Base-by-base conservation (phyloP, 2,113 vertebrate genomes). In the Tetrax tetrax region DNA sequence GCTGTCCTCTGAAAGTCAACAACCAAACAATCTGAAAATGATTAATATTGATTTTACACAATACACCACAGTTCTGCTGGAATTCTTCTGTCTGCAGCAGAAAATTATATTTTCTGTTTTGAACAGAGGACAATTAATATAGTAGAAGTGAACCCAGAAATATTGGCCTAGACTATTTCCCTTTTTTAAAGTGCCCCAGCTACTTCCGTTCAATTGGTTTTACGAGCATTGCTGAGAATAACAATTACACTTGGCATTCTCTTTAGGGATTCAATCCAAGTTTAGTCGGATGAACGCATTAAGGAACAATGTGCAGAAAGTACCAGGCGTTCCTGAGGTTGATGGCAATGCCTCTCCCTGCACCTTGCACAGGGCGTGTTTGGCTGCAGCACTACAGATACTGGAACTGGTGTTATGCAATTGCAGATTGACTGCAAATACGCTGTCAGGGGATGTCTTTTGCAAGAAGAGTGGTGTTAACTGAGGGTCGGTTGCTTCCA, bases 31-130 rank as follows among this genome's bases (percentile, higher is more conserved):
- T 85, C 72, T 95, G 79, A 95, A 93, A 96, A 83, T 70, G 1
- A 92, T 94, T 93, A 94, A 72, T 95, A 94, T 90, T 96, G 93
- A 95, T 95, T 93, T 95, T 88, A 53, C 22, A 79, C 60, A 76
- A 45, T 35, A 45, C 37, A 81, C 35, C 4, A 3, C 18, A n/a
- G 59, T 93, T 86, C 70, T 70, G 17, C 43, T 78, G 19, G 54
- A 91, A 76, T 87, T 69, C n/a, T 91, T 93, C 43, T 75, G 54
- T 87, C 57, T 88, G 25, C 50, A 50, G 45, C 56, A 86, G 79
- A 51, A 95, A 81, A 11, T 61, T 53, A 3, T 53, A 43, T 56
- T 85, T 51, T 10, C 48, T 72, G 13, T 82, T 90, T 81, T 35
- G 28, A 83, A 61, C 35, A 31, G 23, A 89, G n/a, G 18, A 43